phyloP scores from a whole-genome alignment of 2,113 vertebrate species.

The Boulengerochromis microlepis region DNA sequence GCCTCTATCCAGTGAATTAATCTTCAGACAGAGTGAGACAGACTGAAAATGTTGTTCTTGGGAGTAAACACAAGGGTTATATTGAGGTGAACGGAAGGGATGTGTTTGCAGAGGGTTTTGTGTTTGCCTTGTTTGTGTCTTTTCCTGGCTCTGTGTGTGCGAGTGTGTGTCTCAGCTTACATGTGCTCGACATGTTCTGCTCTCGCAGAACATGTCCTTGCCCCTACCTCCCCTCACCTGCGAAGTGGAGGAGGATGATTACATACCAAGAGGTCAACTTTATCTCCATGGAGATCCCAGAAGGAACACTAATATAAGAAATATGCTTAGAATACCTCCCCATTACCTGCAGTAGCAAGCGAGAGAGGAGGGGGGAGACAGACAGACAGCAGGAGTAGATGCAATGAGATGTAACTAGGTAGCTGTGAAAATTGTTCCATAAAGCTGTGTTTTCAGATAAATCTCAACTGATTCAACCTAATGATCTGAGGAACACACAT shows the following conservation, averaged over 20 bases:
- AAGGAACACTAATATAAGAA: constrained; percentile 17
- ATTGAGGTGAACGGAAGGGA: constrained; percentile 38
- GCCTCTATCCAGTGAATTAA: constrained; percentile 59
- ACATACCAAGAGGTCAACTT: constrained; percentile 44
- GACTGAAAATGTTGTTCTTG: constrained; percentile 51
- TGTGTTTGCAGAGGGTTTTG: constrained; percentile 29
- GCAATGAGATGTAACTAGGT: constrained; percentile 22
- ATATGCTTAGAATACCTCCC: constrained; percentile 6
- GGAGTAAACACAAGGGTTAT: constrained; percentile 55
- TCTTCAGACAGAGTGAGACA: constrained; percentile 43
- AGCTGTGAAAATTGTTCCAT: constrained; percentile 23
- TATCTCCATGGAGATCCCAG: constrained; percentile 50
- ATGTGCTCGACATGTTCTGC: constrained; percentile 20
- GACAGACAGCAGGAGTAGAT: not conserved
- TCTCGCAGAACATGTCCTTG: no score
- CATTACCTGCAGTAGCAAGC: not conserved
- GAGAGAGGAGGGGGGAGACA: not conserved
- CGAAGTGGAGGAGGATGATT: constrained; percentile 46
- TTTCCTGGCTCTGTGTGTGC: not conserved
- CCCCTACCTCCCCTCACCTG: constrained; percentile 35
- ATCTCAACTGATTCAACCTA: constrained; percentile 39
- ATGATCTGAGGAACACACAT: constrained; percentile 48
- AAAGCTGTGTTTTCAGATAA: constrained; percentile 34
- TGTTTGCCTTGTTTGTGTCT: constrained; percentile 15
- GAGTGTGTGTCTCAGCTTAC: not conserved